phyloP scores from a whole-genome alignment of 2,888 invertebrate species.

The Chaetoderma sp. region DNA sequence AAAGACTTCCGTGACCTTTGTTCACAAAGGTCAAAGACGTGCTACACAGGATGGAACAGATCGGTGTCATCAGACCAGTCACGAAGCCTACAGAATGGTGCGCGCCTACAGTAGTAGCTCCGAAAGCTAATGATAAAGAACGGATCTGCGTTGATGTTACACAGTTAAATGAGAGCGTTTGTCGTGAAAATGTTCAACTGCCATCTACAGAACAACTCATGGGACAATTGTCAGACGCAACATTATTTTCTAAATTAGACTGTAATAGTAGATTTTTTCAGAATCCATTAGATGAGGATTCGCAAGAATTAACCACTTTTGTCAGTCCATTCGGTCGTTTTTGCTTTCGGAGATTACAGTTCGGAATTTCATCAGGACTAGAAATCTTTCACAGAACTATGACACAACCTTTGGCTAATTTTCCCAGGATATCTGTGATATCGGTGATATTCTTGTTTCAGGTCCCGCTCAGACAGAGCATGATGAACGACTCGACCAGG shows the following conservation, averaged over 20 bases:
- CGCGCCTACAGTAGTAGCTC: slow-evolving; percentile 59
- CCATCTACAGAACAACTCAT: slow-evolving; percentile 21
- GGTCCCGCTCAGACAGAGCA: too few species aligned
- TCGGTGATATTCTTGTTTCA: too few species aligned
- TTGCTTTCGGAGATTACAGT: slow-evolving; percentile 40
- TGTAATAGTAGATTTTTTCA: slow-evolving; percentile 34
- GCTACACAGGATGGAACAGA: slow-evolving; percentile 46
- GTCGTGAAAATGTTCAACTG: slow-evolving; percentile 21
- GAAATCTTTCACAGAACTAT: slow-evolving; percentile 69
- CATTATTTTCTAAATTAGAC: slow-evolving; percentile 36
- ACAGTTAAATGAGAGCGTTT: slow-evolving; percentile 25
- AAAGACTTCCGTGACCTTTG: slow-evolving; percentile 58
- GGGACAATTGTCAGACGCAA: slow-evolving; percentile 13
- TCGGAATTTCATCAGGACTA: slow-evolving; percentile 62
- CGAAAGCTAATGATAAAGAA: slow-evolving; percentile 36
- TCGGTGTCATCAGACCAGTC: slow-evolving; percentile 52
- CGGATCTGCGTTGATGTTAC: slow-evolving; percentile 32
- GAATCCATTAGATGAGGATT: slow-evolving; percentile 17
- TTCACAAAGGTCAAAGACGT: slow-evolving; percentile 53
- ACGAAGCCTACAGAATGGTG: slow-evolving; percentile 61
- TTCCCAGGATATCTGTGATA: too few species aligned
- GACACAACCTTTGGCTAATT: slow-evolving; percentile 58
- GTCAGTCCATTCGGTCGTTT: slow-evolving; percentile 47
- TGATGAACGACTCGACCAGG: too few species aligned
- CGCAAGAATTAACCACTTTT: slow-evolving; percentile 39